phyloP scores from a whole-genome alignment of 2,113 vertebrate genomes.

The Oreochromis tanganicae region DNA sequence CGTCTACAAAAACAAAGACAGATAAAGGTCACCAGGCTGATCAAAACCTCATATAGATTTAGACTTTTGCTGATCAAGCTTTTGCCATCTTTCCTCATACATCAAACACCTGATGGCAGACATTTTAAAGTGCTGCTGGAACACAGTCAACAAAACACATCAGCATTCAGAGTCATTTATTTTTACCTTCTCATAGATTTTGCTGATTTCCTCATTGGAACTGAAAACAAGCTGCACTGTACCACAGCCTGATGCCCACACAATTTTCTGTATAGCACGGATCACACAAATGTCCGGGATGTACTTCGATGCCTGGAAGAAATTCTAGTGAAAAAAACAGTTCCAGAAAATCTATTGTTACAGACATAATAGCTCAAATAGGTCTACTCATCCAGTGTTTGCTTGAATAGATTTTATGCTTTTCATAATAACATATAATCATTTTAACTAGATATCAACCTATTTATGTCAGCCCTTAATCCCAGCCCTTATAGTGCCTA shows the following conservation, averaged over 20 bases:
- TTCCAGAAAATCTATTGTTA: slow-evolving; percentile 28
- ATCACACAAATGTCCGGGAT: slow-evolving; percentile 99
- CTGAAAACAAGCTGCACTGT: slow-evolving; percentile 95
- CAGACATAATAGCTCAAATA: neutral
- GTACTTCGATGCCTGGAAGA: slow-evolving; percentile 91
- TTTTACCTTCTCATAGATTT: slow-evolving; percentile 96
- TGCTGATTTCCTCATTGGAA: slow-evolving; percentile 96
- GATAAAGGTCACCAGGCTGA: neutral
- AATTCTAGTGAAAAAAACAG: slow-evolving; percentile 53
- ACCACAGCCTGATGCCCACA: slow-evolving; percentile 97
- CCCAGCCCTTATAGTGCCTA: neutral
- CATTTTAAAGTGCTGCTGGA: neutral
- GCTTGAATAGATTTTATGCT: neutral
- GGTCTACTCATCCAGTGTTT: neutral
- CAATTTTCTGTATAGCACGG: slow-evolving; percentile 95
- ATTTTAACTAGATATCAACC: neutral
- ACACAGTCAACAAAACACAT: neutral
- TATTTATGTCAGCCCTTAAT: neutral
- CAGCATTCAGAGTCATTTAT: neutral
- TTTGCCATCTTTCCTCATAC: neutral
- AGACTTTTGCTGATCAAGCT: neutral
- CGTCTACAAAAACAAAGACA: slow-evolving; percentile 71
- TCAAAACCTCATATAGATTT: too few species aligned
- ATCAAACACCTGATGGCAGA: neutral
- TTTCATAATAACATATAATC: neutral